phyloP scores from a whole-genome alignment of 2,888 invertebrate genomes.

The Drosophila anceps region DNA sequence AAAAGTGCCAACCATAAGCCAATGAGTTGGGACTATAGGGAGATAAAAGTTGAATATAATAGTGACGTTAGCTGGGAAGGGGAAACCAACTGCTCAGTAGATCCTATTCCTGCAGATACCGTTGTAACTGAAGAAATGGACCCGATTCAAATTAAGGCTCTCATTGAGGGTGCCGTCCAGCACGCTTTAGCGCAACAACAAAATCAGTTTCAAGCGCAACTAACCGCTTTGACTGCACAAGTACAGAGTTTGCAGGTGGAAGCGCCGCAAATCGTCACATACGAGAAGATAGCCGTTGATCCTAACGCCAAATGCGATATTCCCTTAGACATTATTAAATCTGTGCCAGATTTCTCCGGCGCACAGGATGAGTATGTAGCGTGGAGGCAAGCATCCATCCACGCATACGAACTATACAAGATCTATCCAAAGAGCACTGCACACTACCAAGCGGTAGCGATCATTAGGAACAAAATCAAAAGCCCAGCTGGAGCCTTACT shows the following conservation, averaged over 20 bases:
- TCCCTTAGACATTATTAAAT: slow-evolving; percentile 21
- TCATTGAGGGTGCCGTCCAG: too few species aligned
- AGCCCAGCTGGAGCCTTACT: slow-evolving; percentile 22
- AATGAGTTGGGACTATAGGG: too few species aligned
- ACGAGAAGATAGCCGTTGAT: slow-evolving; percentile 18
- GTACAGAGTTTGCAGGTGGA: slow-evolving; percentile 16
- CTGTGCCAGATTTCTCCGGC: slow-evolving; percentile 20
- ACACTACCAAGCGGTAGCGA: too few species aligned
- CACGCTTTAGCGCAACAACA: slow-evolving; percentile 17
- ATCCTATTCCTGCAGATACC: too few species aligned
- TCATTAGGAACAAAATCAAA: slow-evolving; percentile 24
- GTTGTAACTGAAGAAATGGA: too few species aligned
- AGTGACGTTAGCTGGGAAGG: too few species aligned
- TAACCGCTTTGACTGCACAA: slow-evolving; percentile 13
- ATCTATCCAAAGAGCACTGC: too few species aligned
- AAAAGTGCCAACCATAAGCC: slow-evolving; percentile 10
- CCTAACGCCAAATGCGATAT: slow-evolving; percentile 16
- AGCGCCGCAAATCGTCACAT: slow-evolving; percentile 19
- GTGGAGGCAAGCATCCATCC: slow-evolving; percentile 23
- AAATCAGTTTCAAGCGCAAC: slow-evolving; percentile 11
- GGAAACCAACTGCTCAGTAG: too few species aligned
- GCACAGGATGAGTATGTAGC: slow-evolving; percentile 23
- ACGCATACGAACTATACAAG: slow-evolving; percentile 28
- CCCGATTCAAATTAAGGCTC: too few species aligned
- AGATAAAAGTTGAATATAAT: too few species aligned